A percentile compares a stretch with the other conserved stretches of the same genome.
phyloP scores from a whole-genome alignment of 2,888 invertebrate species.

The Serrognathus titanus region DNA sequence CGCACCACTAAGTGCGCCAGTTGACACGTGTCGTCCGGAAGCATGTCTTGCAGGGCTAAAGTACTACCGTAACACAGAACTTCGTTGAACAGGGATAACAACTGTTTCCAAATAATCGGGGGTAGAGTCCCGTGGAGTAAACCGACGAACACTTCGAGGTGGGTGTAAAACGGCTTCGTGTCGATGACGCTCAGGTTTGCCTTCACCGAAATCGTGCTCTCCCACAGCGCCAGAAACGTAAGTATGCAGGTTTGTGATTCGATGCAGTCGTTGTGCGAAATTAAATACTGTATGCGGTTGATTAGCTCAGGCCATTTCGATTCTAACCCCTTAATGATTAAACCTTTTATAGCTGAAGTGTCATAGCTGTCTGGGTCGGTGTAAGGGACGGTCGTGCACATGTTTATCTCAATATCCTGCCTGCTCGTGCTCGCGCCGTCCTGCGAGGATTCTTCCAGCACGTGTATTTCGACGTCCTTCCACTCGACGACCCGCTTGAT shows the following conservation, averaged over 20 bases:
- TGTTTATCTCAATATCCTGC: conserved; percentile 26
- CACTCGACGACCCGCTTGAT: conserved; percentile 85
- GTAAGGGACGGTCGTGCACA: conserved; percentile 61
- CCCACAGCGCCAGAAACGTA: conserved; percentile 84
- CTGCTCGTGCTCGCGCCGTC: conserved; percentile 37
- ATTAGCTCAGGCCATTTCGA: conserved; percentile 82
- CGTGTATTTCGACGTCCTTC: conserved; percentile 79
- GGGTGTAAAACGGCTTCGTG: conserved; percentile 83
- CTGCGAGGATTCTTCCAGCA: conserved; percentile 63
- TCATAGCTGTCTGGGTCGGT: conserved; percentile 81
- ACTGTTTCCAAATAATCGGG: conserved; percentile 78
- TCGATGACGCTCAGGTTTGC: conserved; percentile 86
- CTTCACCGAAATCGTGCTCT: conserved; percentile 85
- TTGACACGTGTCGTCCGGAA: conserved; percentile 85
- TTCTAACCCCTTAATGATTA: conserved; percentile 81
- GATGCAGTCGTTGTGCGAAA: conserved; percentile 57
- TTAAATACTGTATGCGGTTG: conserved; percentile 61
- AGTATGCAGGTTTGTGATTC: conserved; percentile 70
- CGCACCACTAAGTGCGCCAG: conserved; percentile 82
- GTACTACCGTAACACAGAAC: conserved; percentile 90
- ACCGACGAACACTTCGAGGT: conserved; percentile 76
- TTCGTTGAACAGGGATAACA: conserved; percentile 83
- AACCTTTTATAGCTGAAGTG: conserved; percentile 80
- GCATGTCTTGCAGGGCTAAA: conserved; percentile 78
- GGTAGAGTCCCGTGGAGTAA: conserved; percentile 67